Evolutionary conservation across 2,797 vertebrate species (phyloP).

Genomic region (Chloroceryle inda): DNA sequence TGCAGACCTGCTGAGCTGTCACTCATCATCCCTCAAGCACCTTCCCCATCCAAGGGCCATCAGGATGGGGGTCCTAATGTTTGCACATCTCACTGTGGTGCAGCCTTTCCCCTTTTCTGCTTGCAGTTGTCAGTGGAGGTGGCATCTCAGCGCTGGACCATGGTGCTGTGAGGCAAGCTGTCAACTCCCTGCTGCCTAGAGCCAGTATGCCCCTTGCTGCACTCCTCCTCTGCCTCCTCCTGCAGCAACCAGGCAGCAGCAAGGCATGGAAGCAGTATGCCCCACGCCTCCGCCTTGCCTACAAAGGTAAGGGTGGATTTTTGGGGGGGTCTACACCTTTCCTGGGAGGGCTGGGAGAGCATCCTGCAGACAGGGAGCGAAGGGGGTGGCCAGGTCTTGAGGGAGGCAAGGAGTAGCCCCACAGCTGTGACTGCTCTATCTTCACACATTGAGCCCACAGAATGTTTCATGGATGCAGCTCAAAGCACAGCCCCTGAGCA

Average conservation of each 20-base stretch:
- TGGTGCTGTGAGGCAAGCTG: not conserved
- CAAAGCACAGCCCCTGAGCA: not conserved
- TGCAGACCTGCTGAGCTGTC: not conserved
- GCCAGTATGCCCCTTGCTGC: not conserved
- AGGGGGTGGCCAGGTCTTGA: not conserved
- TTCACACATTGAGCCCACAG: rapidly evolving
- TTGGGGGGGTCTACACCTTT: not conserved
- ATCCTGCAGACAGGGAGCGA: rapidly evolving
- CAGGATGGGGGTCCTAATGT: rapidly evolving
- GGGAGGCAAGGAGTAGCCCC: not conserved
- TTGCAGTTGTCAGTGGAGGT: not conserved
- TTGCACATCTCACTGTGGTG: rapidly evolving
- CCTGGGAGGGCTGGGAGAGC: not conserved
- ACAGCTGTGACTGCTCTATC: rapidly evolving
- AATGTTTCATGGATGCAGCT: not conserved
- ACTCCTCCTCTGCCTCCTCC: slow-evolving; percentile 5
- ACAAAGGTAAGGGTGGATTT: slow-evolving; percentile 60
- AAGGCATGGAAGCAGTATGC: slow-evolving; percentile 22
- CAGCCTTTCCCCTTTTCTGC: not conserved
- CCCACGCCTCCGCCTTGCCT: slow-evolving; percentile 54
- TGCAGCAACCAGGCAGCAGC: slow-evolving; percentile 1
- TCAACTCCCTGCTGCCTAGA: not conserved
- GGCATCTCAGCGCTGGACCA: not conserved
- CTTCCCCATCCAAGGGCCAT: not conserved
- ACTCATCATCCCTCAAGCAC: rapidly evolving